Evolutionary conservation across 2,797 vertebrate genomes (phyloP), one percentile per base, ranked within the genome.

Genomic region (Crocodylus rhombifer): DNA sequence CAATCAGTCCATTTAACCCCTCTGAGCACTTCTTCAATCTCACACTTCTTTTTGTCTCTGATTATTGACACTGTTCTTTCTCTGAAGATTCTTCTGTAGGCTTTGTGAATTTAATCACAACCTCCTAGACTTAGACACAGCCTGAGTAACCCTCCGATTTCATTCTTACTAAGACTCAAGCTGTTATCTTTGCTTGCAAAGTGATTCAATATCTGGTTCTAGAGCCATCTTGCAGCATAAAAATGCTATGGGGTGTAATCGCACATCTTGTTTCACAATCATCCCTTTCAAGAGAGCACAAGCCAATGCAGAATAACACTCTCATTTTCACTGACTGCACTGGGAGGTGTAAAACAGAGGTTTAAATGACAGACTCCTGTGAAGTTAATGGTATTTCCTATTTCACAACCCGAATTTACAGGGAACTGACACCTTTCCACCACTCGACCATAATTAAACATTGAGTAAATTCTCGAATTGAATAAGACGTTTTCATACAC

Each of bases 71-170:
- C 63, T 82, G 84, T 78, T 93, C 33, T 74, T 86, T 17, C 21
- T 90, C 42, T 82, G 33, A 5, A 90, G 63, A 80, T 80, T 94
- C 64, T 87, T 89, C 75, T 82, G 57, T 30, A 86, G 76, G 55
- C 33, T 90, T 84, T 78, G 61, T 86, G 83, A 92, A 90, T 80
- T 90, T 82, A 91, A 82, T 78, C 69, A 85, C 56, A 85, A 85
- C 60, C 65, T 36, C 26, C 84, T 77, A 80, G 62, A 82, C 73
- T 79, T 65, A 74, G 84, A 36, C 33, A 87, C 11, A 75, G 65
- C 88, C 36, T 51, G 36, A 51, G 23, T 25, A 14, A 51, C 23
- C 30, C 14, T 51, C 77, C 93, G 82, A 90, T 93, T 95, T 83
- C 73, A 79, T 74, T 36, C 11, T 89, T 78, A 81, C 42, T 78